phyloP scores from a whole-genome alignment of 53 echinoderm and acorn worm species.

The Echinarachnius parma region DNA sequence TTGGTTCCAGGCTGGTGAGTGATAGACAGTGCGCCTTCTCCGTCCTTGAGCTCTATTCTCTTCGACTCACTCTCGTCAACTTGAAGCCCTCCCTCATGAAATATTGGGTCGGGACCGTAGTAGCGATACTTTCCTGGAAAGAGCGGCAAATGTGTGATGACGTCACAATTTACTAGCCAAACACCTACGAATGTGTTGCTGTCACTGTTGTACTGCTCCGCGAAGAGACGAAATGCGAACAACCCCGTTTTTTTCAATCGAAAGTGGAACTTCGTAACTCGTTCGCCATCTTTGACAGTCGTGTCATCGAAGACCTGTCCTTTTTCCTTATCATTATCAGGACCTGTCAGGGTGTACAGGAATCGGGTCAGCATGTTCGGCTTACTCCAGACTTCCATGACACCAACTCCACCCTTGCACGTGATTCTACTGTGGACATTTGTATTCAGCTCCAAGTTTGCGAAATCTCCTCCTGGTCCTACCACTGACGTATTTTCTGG shows the following conservation, averaged over 20 bases:
- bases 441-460: slow-evolving; percentile 6
- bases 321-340: neutral
- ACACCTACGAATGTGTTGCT: slow-evolving; percentile 4
- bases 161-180: slow-evolving; percentile 5
- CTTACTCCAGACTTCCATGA: slow-evolving; percentile 6
- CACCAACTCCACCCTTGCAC: slow-evolving; percentile 1
- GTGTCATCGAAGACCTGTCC: slow-evolving; percentile 15
- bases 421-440: neutral
- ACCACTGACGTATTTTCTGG: neutral
- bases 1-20: slow-evolving; percentile 9
- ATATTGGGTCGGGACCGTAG: slow-evolving; percentile 1
- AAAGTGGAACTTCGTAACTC: neutral
- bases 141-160: neutral
- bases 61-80: slow-evolving; percentile 5
- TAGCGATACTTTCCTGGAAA: neutral
- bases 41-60: neutral
- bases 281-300: neutral
- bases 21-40: slow-evolving; percentile 18
- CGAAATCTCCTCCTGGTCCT: neutral
- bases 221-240: slow-evolving; percentile 34
- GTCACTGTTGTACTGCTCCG: neutral
- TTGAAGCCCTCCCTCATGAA: slow-evolving; percentile 5
- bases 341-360: neutral
- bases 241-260: slow-evolving; percentile 3
- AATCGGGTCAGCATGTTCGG: neutral